Evolutionary conservation across 2,797 vertebrate genomes (phyloP), one percentile per base, ranked within the genome.

Genomic region (Limosa lapponica): DNA sequence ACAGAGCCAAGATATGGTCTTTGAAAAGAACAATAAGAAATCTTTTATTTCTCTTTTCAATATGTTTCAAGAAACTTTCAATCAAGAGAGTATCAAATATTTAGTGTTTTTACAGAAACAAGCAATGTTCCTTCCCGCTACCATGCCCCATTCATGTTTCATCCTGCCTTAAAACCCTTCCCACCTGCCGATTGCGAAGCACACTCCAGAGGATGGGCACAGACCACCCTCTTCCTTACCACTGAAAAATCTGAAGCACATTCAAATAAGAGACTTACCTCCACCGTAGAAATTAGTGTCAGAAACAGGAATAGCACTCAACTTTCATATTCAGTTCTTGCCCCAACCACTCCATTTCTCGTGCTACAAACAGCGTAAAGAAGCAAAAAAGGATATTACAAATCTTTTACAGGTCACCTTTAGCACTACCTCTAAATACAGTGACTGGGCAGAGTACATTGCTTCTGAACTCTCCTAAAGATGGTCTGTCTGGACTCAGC

Each of bases 401-500:
- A 65, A 16, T 49, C 44, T 87, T 85, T 71, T 87, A 95, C 96
- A 96, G 96, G 96, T 96, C 91, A 95, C 91, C 94, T 96, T 96
- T 96, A 95, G 97, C 97, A 97, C 98, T 98, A 98, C 97, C 98
- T 98, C 98, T 91, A 94, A 97, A 93, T 93, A 85, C 94, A 89
- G 90, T 67, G 66, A 96, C 83, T 96, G 96, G 96, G 96, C 95
- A 92, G 94, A 96, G 95, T 95, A 96, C 91, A 28, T 95, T 80
- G 96, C 77, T 97, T 94, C 91, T 90, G 93, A 94, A 86, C 87
- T 91, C 70, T 87, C 93, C 94, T 95, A 59, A 95, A 67, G 74
- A 87, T 67, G 52, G 73, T 84, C 74, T 86, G 69, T 77, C 78
- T 93, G 89, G 91, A 75, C 95, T 98, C 23, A 78, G 89, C n/a